A percentile compares a stretch with the other conserved stretches of the same genome.
phyloP scores from a whole-genome alignment of 2,113 vertebrate species.

The Malurus cyaneus region DNA sequence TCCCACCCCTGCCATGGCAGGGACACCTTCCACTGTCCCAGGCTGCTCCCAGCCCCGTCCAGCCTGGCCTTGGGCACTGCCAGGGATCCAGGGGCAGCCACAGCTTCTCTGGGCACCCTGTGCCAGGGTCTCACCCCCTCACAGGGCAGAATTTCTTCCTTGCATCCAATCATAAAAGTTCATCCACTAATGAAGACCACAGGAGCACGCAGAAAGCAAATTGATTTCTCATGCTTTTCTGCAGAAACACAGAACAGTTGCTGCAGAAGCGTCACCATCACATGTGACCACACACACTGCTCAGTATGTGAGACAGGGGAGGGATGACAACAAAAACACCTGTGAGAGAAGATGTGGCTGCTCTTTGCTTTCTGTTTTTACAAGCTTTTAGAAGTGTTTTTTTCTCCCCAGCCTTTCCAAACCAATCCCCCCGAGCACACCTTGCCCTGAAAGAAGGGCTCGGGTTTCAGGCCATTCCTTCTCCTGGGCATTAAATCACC shows the following conservation, averaged over 20 bases:
- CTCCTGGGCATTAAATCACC: background rate
- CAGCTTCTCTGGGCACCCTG: background rate
- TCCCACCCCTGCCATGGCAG: background rate
- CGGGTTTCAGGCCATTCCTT: background rate
- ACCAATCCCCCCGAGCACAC: background rate
- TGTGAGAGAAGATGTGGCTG: background rate
- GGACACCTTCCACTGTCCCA: background rate
- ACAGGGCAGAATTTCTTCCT: background rate
- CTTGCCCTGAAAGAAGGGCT: background rate
- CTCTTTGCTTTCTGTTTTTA: background rate
- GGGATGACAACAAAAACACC: background rate
- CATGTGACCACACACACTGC: background rate
- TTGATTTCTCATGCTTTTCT: background rate
- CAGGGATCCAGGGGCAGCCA: background rate
- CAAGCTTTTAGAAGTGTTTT: background rate
- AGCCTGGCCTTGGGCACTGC: rapidly evolving
- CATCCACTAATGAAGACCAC: background rate
- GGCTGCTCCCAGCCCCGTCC: rapidly evolving
- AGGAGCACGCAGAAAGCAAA: background rate
- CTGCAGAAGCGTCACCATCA: rapidly evolving
- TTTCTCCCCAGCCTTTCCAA: background rate
- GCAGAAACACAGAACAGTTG: rapidly evolving
- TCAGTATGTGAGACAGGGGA: background rate
- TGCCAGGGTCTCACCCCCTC: background rate
- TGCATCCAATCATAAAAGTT: background rate